phyloP scores from a whole-genome alignment of 2,113 vertebrate species.

The Pygoscelis antarcticus region DNA sequence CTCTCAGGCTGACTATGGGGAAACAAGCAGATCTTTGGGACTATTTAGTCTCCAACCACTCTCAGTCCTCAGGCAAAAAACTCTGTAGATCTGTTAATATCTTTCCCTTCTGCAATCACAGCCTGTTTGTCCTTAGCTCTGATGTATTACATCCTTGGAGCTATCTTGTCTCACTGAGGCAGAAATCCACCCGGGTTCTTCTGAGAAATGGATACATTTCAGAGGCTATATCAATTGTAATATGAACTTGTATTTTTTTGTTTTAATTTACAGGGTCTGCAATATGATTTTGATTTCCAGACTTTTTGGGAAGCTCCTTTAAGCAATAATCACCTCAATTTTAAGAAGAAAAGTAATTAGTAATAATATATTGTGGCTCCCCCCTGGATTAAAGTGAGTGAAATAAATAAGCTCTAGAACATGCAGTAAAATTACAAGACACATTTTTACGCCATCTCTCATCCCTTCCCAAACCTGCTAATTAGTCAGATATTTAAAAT shows the following conservation, averaged over 20 bases:
- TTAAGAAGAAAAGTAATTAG: background rate
- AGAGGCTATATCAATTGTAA: background rate
- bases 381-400: background rate
- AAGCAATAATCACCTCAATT: background rate
- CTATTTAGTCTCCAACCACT: background rate
- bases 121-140: conserved; percentile 20
- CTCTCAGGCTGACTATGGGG: background rate
- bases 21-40: conserved; percentile 1
- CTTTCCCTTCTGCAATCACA: background rate
- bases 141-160: background rate
- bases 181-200: background rate
- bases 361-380: background rate
- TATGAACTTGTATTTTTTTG: background rate
- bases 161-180: background rate
- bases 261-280: background rate
- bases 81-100: background rate
- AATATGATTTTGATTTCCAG: background rate
- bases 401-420: background rate
- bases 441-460: background rate
- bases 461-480: background rate
- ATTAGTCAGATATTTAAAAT: background rate
- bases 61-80: conserved; percentile 11
- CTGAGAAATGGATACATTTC: background rate
- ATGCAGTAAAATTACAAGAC: background rate
- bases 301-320: background rate